A percentile compares a stretch with the other conserved stretches of the same genome.
These are phyloP conservation scores for Paracanthobrama guichenoti DNA, from an alignment of 2,113 vertebrate genomes.

Conservation along the genomic window DNA sequence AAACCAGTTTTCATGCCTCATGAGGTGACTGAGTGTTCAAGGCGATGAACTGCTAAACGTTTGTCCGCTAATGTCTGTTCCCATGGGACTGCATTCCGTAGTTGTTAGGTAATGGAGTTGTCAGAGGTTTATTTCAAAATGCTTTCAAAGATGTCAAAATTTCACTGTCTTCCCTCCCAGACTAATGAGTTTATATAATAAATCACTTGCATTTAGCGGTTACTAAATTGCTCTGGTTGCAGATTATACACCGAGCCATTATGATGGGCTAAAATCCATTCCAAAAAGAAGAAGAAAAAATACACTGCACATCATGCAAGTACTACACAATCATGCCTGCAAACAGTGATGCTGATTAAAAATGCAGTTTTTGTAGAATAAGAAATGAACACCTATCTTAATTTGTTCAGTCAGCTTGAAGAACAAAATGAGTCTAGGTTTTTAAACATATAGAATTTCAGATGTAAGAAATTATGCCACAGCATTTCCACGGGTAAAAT, in stretches of 20 bases:
- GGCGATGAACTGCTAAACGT: not conserved
- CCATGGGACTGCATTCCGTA: not conserved
- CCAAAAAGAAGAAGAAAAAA: not conserved
- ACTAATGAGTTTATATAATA: not conserved
- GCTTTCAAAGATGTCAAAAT: slow-evolving; percentile 5
- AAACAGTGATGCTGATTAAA: not conserved
- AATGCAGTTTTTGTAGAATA: not conserved
- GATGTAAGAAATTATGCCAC: not conserved
- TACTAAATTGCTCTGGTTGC: not conserved
- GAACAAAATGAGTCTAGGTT: not conserved
- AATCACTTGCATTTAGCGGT: not conserved
- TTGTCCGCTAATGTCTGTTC: not conserved
- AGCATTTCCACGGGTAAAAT: slow-evolving; percentile 21
- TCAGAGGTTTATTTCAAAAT: not conserved
- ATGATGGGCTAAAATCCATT: not conserved
- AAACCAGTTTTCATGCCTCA: not conserved
- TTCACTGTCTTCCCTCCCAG: not conserved
- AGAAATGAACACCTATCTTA: not conserved
- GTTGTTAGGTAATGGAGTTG: not conserved
- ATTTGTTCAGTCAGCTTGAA: not conserved
- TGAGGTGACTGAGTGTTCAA: not conserved
- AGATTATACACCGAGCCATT: not conserved
- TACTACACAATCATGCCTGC: not conserved
- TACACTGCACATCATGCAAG: not conserved
- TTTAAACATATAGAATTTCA: not conserved